Evolutionary conservation across 2,113 vertebrate species (phyloP).

Genomic region (Neolamprologus tretocephalus): DNA sequence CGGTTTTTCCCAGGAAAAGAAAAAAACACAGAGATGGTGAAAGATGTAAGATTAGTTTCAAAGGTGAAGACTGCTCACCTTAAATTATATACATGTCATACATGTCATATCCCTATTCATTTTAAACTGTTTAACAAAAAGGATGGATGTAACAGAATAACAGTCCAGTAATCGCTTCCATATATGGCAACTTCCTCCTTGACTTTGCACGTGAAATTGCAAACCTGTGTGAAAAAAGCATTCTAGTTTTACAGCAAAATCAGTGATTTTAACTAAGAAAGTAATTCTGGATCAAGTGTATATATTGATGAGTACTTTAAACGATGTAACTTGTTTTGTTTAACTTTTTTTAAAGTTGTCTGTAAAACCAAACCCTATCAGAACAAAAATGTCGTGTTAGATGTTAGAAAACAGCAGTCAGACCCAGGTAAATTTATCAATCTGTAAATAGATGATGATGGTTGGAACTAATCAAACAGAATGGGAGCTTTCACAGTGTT

Average conservation of each 20-base stretch:
- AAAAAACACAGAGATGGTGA: neutral
- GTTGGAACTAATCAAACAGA: slow-evolving; percentile 46
- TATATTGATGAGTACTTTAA: neutral
- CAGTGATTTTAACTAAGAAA: neutral
- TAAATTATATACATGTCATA: neutral
- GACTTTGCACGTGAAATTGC: neutral
- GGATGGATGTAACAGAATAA: neutral
- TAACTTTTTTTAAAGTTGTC: neutral
- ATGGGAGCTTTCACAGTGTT: neutral
- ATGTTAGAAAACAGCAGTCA: neutral
- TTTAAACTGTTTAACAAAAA: neutral
- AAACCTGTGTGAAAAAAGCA: neutral
- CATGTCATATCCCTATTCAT: neutral
- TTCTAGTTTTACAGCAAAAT: neutral
- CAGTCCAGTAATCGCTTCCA: neutral
- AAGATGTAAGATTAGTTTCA: neutral
- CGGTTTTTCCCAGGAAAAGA: neutral
- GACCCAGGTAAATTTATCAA: slow-evolving; percentile 29
- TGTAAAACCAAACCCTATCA: neutral
- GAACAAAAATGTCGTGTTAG: neutral
- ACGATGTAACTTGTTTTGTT: neutral
- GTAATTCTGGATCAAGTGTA: neutral
- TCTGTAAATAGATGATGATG: slow-evolving; percentile 39
- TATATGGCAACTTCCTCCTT: neutral
- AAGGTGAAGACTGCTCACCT: neutral